Base-by-base conservation (phyloP, 2,113 vertebrate genomes). In the human region DNA sequence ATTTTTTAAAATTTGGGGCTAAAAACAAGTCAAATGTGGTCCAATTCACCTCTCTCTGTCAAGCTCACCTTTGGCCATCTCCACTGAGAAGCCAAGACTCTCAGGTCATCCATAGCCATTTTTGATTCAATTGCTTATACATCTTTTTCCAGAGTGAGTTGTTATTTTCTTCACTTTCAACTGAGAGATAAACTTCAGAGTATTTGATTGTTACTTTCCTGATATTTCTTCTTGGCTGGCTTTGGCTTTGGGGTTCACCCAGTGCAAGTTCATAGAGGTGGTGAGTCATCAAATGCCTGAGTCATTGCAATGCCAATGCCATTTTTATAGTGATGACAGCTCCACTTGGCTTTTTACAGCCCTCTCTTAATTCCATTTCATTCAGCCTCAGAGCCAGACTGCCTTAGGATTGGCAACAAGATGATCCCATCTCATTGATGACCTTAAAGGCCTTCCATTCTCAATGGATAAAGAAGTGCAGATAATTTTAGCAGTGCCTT, bases 401-500 rank as follows among this genome's bases (percentile, higher is more conserved):
- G 83, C 97, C 81, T 92, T 50, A 73, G 75, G 95, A 10, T 97
- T 72, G 96, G 88, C 68, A 96, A 75, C 25, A 25, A 76, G 95
- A 85, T 8, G 32, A 86, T 50, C n/a, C 27, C n/a, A 95, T 30
- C 66, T 93, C 94, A 38, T 17, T 86, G 81, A 81, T 52, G 66
- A 92, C 79, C 96, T 68, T 70, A 92, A 93, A 96, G 12, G 23
- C 84, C 45, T 48, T 96, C 81, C 20, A 73, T 96, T 32, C 57
- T 79, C 72, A 30, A 76, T 43, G 79, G 90, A 27, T 93, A 88
- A 96, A 97, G 88, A 90, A 70, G 61, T 70, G 81, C 80, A 70
- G 81, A 90, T 94, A 96, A 90, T 95, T 93, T 96, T 86, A 97
- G 76, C 13, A 75, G 90, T 76, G 96, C 95, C 96, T 96, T 93